Percentiles rank a stretch among this genome's conserved stretches.
Evolutionary conservation across 2,888 invertebrate genomes (phyloP).

Genomic region (Drosophila affinis): DNA sequence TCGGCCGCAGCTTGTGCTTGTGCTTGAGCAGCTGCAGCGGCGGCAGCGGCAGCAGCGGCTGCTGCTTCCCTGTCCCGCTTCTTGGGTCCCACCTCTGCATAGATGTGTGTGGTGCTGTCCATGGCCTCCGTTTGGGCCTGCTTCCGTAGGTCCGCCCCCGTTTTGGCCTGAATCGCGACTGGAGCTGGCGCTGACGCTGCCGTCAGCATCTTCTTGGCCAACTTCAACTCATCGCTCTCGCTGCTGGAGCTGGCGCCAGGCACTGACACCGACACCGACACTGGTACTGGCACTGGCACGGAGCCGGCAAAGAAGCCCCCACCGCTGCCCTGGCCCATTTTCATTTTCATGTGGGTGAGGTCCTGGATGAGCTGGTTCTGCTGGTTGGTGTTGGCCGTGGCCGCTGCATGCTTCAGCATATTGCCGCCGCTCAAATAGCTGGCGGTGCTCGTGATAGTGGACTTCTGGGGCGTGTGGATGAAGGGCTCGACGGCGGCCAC

Average conservation of each 20-base stretch:
- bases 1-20: slow-evolving; percentile 46
- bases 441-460: slow-evolving; percentile 84
- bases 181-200: slow-evolving; percentile 11
- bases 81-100: slow-evolving; percentile 81
- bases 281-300: slow-evolving; percentile 27
- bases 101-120: slow-evolving; percentile 93
- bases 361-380: slow-evolving; percentile 84
- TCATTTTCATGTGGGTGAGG: slow-evolving; percentile 81
- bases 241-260: slow-evolving; percentile 80
- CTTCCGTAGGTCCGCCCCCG: slow-evolving; percentile 59
- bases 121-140: slow-evolving; percentile 88
- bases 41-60: slow-evolving; percentile 58
- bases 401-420: slow-evolving; percentile 81
- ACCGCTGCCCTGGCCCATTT: slow-evolving; percentile 66
- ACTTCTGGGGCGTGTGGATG: slow-evolving; percentile 90
- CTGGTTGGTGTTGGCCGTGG: slow-evolving; percentile 82
- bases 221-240: slow-evolving; percentile 85
- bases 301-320: slow-evolving; percentile 45
- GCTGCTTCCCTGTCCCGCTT: slow-evolving; percentile 72
- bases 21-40: slow-evolving; percentile 50
- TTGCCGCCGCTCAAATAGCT: slow-evolving; percentile 83
- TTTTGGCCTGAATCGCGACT: slow-evolving; percentile 55
- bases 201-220: slow-evolving; percentile 83
- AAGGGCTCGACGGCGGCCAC: slow-evolving; percentile 95
- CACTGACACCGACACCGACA: background rate